Percentiles rank a stretch among this genome's conserved stretches.
phyloP scores from a whole-genome alignment of 1,140 invertebrate genomes.

The Cotesia vestalis region DNA sequence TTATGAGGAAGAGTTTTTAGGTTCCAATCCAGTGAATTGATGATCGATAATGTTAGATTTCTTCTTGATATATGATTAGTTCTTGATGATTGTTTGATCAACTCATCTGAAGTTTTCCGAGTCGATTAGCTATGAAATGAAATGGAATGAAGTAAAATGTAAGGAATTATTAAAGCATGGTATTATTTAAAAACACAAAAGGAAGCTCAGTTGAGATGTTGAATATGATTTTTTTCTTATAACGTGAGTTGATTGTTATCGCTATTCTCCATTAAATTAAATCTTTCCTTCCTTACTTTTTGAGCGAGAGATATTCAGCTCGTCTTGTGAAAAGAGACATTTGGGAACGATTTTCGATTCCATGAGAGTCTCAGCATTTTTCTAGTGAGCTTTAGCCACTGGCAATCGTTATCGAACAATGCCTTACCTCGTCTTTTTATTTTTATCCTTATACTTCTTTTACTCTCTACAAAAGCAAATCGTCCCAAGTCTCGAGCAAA shows the following conservation, averaged over 20 bases:
- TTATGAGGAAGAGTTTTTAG: background rate
- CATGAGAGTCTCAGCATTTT: conserved; percentile 34
- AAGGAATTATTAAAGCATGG: background rate
- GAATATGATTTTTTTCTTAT: background rate
- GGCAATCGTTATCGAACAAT: conserved; percentile 40
- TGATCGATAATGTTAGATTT: background rate
- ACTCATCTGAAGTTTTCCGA: too few relatives aligned
- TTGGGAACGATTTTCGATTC: conserved; percentile 41
- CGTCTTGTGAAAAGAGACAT: conserved; percentile 40
- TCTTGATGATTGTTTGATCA: too few relatives aligned
- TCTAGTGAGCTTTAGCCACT: conserved; percentile 27
- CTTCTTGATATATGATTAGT: too few relatives aligned
- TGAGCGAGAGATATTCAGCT: conserved; percentile 24
- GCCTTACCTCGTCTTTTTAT: conserved; percentile 35
- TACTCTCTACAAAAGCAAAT: background rate
- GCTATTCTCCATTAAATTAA: conserved; percentile 42
- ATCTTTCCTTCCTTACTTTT: conserved; percentile 37
- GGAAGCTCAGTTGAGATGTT: background rate
- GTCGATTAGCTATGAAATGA: too few relatives aligned
- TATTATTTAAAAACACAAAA: conserved; percentile 11
- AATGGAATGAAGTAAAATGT: background rate
- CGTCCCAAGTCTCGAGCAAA: background rate
- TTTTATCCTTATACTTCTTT: too few relatives aligned
- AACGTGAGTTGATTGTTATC: conserved; percentile 18
- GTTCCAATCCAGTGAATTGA: too few relatives aligned